Percentiles rank a stretch among this genome's conserved stretches.
These are phyloP conservation scores for Enteromius paludinosus DNA, from an alignment of 2,797 vertebrate genomes.

Conservation along the genomic window DNA sequence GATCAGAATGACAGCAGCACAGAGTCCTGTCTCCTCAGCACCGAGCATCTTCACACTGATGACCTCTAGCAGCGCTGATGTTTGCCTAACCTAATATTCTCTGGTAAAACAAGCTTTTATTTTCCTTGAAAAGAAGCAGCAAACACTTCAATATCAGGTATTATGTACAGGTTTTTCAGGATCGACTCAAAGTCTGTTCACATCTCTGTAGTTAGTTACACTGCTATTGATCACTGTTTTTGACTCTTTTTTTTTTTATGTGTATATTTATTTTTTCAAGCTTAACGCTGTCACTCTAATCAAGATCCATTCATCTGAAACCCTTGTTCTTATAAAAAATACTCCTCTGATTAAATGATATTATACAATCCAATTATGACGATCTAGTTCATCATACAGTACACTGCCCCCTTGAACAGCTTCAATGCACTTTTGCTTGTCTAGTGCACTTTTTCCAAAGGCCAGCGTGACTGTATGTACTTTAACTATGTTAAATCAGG, in stretches of 20 bases:
- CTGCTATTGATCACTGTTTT: not conserved
- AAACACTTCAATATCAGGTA: no score
- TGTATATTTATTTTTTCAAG: not conserved
- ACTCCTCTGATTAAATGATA: not conserved
- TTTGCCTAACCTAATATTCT: no score
- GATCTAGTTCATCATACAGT: not conserved
- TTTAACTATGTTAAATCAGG: slow-evolving; percentile 12
- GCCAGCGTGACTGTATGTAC: not conserved
- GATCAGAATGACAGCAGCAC: no score
- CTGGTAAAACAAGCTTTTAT: no score
- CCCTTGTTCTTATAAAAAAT: not conserved
- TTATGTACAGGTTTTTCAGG: no score
- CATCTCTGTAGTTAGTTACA: no score
- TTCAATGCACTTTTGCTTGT: not conserved
- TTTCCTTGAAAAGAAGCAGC: no score
- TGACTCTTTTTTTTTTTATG: not conserved
- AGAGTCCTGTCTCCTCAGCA: no score
- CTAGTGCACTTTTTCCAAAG: not conserved
- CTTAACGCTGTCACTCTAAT: not conserved
- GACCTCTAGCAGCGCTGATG: no score
- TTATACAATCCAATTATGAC: not conserved
- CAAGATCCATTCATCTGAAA: not conserved
- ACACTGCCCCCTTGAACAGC: no score
- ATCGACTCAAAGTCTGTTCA: no score
- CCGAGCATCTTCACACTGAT: no score